phyloP scores from a whole-genome alignment of 2,113 vertebrate species.

The Catharus minimus region DNA sequence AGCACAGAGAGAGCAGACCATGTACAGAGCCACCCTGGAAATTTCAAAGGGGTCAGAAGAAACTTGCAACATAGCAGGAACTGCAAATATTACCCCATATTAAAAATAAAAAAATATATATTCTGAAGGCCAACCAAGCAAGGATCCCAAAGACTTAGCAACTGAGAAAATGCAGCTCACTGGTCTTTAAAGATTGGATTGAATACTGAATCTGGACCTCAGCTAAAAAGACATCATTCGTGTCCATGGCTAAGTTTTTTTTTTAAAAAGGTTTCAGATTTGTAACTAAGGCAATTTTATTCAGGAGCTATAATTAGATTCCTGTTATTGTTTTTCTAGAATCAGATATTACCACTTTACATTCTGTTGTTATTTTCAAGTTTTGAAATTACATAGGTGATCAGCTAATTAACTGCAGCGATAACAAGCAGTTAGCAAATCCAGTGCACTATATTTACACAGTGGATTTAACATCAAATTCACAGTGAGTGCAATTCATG shows the following conservation, averaged over 20 bases:
- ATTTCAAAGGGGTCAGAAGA: background rate
- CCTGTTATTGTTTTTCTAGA: background rate
- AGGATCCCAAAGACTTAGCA: background rate
- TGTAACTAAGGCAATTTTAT: background rate
- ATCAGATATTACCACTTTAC: background rate
- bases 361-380: background rate
- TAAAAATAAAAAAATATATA: background rate
- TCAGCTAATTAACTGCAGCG: background rate
- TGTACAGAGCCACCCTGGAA: background rate
- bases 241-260: background rate
- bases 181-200: background rate
- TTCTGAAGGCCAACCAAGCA: background rate
- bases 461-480: background rate
- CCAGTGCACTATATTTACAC: background rate
- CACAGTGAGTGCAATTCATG: background rate
- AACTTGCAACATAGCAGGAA: background rate
- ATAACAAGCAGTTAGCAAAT: slow-evolving; percentile 2
- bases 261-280: background rate
- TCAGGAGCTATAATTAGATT: background rate
- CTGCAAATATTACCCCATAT: background rate
- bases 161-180: background rate
- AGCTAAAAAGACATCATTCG: rapidly evolving
- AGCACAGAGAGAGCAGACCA: background rate
- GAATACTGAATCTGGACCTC: background rate
- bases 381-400: background rate